Evolutionary conservation across 2,113 vertebrate genomes (phyloP), one percentile per base, ranked within the genome.

Genomic region (Chlorodrepanis virens): DNA sequence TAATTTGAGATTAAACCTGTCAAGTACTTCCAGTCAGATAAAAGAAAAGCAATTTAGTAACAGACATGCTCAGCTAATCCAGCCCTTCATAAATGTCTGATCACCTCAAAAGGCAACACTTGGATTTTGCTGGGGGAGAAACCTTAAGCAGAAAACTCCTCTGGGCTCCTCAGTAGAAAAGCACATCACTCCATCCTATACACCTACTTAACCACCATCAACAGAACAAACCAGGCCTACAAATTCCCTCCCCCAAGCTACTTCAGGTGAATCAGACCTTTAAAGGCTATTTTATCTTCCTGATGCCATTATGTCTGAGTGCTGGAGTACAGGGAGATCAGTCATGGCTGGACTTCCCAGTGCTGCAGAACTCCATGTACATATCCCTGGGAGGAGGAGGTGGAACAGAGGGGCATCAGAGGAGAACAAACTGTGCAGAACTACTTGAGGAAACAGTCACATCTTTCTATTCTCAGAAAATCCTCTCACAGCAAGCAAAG

Each of bases 401-500:
- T 71, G 47, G 61, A 79, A 82, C 65, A 35, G 27, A 40, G 53
- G 37, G 25, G 6, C 37, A 88, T 3, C 40, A 44, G 53, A 80
- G 45, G 39, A 67, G 90, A 88, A 91, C 91, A 84, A 79, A 72
- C 39, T 17, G 28, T 64, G 49, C 2, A 0, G 53, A n/a, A 61
- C 49, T 52, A 28, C 57, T 27, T 33, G 21, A 77, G 29, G 56
- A 65, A 61, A 50, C 52, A 78, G n/a, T 56, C 72, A 53, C 70
- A 64, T 67, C 81, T 42, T 93, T 60, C 85, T 93, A 37, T 85
- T 87, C 74, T 80, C 57, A 96, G 89, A 86, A 89, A 94, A 94
- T 83, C 76, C 64, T 59, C 57, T 86, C 74, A 42, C 40, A 78
- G 77, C 29, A 35, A 91, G 68, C 64, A 50, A 77, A 83, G 65